A percentile compares a stretch with the other conserved stretches of the same genome.
phyloP scores from a whole-genome alignment of 1,140 invertebrate genomes.

The Mizuhopecten yessoensis region DNA sequence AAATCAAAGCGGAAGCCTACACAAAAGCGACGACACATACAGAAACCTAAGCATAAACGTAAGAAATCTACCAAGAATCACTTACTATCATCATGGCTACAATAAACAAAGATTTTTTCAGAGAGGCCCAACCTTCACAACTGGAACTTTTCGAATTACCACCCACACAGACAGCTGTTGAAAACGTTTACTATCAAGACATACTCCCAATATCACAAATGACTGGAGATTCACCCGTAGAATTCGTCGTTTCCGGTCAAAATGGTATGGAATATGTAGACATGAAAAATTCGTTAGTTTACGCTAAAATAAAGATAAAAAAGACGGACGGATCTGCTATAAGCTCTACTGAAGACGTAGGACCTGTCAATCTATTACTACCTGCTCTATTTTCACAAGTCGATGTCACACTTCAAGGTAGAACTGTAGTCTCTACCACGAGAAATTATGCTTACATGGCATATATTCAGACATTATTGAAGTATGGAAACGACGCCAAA shows the following conservation, averaged over 20 bases:
- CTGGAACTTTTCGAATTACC: too few species aligned
- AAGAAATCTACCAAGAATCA: too few species aligned
- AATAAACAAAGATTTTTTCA: too few species aligned
- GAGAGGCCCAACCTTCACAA: too few species aligned
- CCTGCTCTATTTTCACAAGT: slow-evolving; percentile 56
- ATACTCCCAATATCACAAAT: slow-evolving; percentile 62
- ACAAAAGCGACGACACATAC: too few species aligned
- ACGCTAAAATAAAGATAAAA: slow-evolving; percentile 59
- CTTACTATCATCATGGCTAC: too few species aligned
- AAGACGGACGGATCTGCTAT: slow-evolving; percentile 46
- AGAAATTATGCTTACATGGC: slow-evolving; percentile 56
- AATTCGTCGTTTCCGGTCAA: slow-evolving; percentile 63
- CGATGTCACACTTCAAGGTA: slow-evolving; percentile 50
- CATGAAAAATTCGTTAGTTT: slow-evolving; percentile 54
- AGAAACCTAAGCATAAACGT: too few species aligned
- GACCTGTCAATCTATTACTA: slow-evolving; percentile 62
- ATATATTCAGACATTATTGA: slow-evolving; percentile 16
- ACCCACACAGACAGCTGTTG: too few species aligned
- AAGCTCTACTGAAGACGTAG: slow-evolving; percentile 41
- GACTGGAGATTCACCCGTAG: slow-evolving; percentile 49
- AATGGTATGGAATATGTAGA: slow-evolving; percentile 67
- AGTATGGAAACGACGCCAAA: slow-evolving; percentile 37
- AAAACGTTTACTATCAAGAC: too few species aligned
- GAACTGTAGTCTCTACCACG: slow-evolving; percentile 44
- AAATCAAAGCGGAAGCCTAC: too few species aligned